Conservation (phyloP, 2,888 invertebrate genomes). For the Rotaria sp. region DNA sequence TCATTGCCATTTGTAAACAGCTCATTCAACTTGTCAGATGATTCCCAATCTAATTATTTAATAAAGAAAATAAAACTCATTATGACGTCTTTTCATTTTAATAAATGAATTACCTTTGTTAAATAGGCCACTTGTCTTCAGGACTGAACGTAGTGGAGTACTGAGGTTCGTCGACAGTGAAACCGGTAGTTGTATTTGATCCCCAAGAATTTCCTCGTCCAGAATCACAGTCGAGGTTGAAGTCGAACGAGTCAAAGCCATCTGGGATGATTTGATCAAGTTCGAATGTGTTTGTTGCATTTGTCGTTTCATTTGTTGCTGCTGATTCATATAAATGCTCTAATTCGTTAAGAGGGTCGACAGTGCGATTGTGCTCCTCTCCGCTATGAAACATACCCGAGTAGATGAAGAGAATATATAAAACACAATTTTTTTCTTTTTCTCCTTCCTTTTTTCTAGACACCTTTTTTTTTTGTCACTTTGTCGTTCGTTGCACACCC, state of each 20-base stretch:
- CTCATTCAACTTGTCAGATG: neutral
- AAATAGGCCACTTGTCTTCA: constrained; percentile 30
- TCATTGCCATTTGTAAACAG: neutral
- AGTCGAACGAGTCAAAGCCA: constrained; percentile 4
- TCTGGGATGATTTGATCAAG: neutral
- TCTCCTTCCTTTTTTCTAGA: neutral
- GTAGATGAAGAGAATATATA: neutral
- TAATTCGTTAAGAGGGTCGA: neutral
- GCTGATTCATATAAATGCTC: neutral
- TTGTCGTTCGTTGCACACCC: neutral
- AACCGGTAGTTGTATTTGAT: neutral
- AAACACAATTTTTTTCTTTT: neutral
- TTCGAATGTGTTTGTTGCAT: neutral
- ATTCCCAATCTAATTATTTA: neutral
- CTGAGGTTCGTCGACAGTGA: neutral
- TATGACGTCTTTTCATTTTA: neutral
- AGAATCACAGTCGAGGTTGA: neutral
- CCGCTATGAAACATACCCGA: constrained; percentile 6
- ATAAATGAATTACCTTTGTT: neutral
- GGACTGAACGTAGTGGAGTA: neutral
- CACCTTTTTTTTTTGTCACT: neutral
- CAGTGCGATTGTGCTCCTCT: neutral
- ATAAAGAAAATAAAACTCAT: neutral
- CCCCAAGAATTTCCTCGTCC: neutral
- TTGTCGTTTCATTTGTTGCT: neutral